phyloP scores from a whole-genome alignment of 2,797 vertebrate genomes.

The Trematomus bernacchii region DNA sequence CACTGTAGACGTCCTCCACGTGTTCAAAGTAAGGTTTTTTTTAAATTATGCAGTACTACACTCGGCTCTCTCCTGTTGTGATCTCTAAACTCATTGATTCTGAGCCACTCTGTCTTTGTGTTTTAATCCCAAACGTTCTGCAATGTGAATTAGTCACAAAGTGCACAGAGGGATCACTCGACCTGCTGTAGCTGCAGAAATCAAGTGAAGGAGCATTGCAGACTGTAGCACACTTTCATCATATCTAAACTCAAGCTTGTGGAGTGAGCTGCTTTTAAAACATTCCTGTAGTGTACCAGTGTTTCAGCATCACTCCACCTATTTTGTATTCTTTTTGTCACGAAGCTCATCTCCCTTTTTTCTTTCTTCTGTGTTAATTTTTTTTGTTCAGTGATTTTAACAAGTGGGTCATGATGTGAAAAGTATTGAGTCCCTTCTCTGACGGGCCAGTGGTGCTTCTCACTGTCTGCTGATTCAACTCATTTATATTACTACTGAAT shows the following conservation, averaged over 20 bases:
- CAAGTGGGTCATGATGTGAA: conserved; percentile 66
- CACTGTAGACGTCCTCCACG: conserved; percentile 35
- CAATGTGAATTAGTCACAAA: conserved; percentile 19
- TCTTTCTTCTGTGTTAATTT: conserved; percentile 61
- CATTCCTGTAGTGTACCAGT: conserved; percentile 25
- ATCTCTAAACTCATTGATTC: conserved; percentile 35
- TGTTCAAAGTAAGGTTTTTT: conserved; percentile 34
- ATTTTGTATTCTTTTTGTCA: conserved; percentile 50
- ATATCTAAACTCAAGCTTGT: conserved; percentile 8
- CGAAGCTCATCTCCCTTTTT: conserved; percentile 20
- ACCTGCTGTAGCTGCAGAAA: conserved; percentile 32
- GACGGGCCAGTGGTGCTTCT: conserved; percentile 64
- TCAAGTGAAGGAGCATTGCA: conserved; percentile 6
- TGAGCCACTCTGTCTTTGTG: conserved; percentile 33
- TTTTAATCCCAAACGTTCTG: conserved; percentile 36
- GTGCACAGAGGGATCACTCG: conserved; percentile 16
- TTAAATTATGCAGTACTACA: conserved; percentile 28
- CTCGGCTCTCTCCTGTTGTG: conserved; percentile 18
- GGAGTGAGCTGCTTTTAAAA: conserved; percentile 31
- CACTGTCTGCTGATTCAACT: conserved; percentile 77
- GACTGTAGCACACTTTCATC: conserved; percentile 33
- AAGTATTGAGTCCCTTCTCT: conserved; percentile 50
- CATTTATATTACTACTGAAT: conserved; percentile 85
- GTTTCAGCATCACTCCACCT: conserved; percentile 34
- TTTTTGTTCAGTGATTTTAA: conserved; percentile 59